Percentiles rank a stretch among this genome's conserved stretches.
These are phyloP conservation scores for Phlogophora meticulosa DNA, from an alignment of 2,888 invertebrate genomes.

Conservation along the genomic window DNA sequence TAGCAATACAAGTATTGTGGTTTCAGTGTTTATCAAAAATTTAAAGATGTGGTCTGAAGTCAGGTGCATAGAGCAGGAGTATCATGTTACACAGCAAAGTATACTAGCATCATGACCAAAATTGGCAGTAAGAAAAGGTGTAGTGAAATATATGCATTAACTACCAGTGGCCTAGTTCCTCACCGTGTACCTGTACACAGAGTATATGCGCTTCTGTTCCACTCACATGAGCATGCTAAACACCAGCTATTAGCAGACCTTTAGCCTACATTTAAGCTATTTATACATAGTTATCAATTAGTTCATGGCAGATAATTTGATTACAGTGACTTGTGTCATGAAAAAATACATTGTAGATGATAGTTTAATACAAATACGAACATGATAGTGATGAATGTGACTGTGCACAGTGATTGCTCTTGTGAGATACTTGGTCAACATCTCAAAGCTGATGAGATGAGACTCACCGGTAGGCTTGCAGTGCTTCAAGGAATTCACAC, in stretches of 20 bases:
- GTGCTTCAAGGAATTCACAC: neutral
- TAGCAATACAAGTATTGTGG: conserved; percentile 23
- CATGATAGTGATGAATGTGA: neutral
- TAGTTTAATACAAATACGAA: too few relatives aligned
- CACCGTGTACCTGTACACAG: neutral
- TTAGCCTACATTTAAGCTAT: conserved; percentile 12
- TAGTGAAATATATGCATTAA: conserved; percentile 68
- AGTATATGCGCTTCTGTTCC: neutral
- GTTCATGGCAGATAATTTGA: neutral
- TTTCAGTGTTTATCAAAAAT: conserved; percentile 17
- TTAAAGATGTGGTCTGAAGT: conserved; percentile 13
- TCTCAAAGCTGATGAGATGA: conserved; percentile 1
- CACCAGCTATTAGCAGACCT: conserved; percentile 8
- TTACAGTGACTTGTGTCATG: neutral
- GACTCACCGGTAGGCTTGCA: neutral
- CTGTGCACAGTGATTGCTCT: neutral
- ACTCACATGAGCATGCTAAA: conserved; percentile 19
- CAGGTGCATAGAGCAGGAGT: neutral
- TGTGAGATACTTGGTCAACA: neutral
- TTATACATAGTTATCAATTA: conserved; percentile 7
- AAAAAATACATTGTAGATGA: too few relatives aligned
- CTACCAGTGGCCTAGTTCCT: conserved; percentile 68
- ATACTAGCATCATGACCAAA: neutral
- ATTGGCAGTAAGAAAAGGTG: neutral
- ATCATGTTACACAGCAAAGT: neutral